A percentile compares a stretch with the other conserved stretches of the same genome.
Conservation (phyloP, 2,888 invertebrate species). For the Eledona agricola region DNA sequence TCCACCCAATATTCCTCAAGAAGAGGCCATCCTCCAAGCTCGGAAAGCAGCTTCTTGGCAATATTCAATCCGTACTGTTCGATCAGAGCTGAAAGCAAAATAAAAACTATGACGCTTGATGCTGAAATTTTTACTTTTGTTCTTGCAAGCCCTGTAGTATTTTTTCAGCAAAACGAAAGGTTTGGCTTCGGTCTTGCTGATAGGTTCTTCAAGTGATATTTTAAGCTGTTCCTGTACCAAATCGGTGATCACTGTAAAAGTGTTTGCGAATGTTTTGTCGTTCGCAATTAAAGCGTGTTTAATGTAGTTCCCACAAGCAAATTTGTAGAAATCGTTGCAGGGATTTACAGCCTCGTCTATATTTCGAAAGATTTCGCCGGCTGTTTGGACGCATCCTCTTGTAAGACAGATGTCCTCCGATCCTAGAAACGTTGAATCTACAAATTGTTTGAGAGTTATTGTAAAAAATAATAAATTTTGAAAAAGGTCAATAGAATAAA, state of each 20-base stretch:
- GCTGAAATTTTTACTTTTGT: constrained; percentile 66
- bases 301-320: constrained; percentile 76
- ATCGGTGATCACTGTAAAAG: constrained; percentile 62
- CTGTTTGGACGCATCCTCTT: constrained; percentile 80
- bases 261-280: constrained; percentile 70
- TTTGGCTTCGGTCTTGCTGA: constrained; percentile 69
- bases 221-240: constrained; percentile 64
- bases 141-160: constrained; percentile 88
- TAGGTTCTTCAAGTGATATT: constrained; percentile 73
- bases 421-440: constrained; percentile 29
- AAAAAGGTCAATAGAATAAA: constrained; percentile 18
- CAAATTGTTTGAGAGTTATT: constrained; percentile 12
- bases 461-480: constrained; percentile 14
- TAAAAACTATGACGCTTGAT: constrained; percentile 16
- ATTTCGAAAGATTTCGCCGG: constrained; percentile 71
- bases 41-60: constrained; percentile 73
- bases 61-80: constrained; percentile 81
- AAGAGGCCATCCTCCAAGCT: constrained; percentile 93
- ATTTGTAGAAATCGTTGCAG: constrained; percentile 80
- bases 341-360: constrained; percentile 74
- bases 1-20: constrained; percentile 66
- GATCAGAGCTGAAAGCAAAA: constrained; percentile 66
- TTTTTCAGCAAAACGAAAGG: constrained; percentile 82
- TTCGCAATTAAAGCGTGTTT: constrained; percentile 75
- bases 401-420: constrained; percentile 56